Conservation (phyloP, 2,888 invertebrate species). For the Strigamia transsilvanica region DNA sequence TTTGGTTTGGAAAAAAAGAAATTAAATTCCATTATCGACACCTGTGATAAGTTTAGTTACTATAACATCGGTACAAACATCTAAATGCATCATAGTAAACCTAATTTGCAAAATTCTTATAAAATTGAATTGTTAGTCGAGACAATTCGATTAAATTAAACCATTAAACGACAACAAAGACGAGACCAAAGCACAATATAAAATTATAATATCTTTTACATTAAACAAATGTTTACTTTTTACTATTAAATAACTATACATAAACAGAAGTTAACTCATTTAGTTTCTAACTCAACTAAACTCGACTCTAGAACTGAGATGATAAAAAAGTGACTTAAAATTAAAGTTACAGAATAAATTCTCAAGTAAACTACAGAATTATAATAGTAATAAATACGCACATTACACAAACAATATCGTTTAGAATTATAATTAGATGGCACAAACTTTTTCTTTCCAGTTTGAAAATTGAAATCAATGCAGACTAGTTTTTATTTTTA, state of each 20-base stretch:
- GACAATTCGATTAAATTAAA: neutral
- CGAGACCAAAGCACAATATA: conserved; percentile 35
- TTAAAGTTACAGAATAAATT: neutral
- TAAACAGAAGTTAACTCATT: neutral
- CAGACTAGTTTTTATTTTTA: neutral
- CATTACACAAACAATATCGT: conserved; percentile 39
- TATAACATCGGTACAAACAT: conserved; percentile 38
- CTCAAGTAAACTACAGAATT: conserved; percentile 19
- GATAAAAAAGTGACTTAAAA: neutral
- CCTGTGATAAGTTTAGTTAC: neutral
- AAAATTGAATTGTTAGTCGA: neutral
- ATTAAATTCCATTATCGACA: neutral
- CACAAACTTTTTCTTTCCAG: neutral
- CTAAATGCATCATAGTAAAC: conserved; percentile 31
- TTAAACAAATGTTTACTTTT: conserved; percentile 10
- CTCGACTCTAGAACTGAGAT: neutral
- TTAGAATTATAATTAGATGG: conserved; percentile 24
- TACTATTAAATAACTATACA: conserved; percentile 3
- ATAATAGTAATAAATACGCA: conserved; percentile 37
- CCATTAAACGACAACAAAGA: conserved; percentile 21
- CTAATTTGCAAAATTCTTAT: conserved; percentile 46
- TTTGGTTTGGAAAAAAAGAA: neutral
- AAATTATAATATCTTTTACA: conserved; percentile 33
- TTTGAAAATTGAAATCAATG: neutral
- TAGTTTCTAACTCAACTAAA: neutral